Conservation (phyloP, 2,797 vertebrate genomes). For the Falco columbarius region DNA sequence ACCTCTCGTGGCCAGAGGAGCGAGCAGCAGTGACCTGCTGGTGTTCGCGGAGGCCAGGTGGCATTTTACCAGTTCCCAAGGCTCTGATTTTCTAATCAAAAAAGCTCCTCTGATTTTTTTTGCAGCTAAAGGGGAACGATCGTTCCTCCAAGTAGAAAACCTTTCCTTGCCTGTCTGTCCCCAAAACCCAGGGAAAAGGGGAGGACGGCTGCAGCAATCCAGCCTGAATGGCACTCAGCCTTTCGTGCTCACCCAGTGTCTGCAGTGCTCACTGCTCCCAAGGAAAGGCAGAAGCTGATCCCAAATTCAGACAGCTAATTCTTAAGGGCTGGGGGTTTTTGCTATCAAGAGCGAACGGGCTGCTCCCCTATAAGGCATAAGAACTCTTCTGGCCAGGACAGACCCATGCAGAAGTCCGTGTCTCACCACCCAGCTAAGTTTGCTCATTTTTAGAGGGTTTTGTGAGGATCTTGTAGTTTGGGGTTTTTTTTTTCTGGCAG, state of each 20-base stretch:
- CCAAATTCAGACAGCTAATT: not conserved
- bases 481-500: not conserved
- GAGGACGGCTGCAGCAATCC: not conserved
- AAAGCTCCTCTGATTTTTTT: not conserved
- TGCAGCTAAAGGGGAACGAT: not conserved
- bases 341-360: not conserved
- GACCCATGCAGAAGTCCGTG: not conserved
- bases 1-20: not conserved
- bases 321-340: not conserved
- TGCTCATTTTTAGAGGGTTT: not conserved
- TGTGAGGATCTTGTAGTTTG: rapidly evolving
- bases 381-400: not conserved
- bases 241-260: rapidly evolving
- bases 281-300: not conserved
- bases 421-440: not conserved
- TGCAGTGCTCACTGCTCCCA: rapidly evolving
- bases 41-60: not conserved
- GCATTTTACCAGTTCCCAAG: not conserved
- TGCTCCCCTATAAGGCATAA: not conserved
- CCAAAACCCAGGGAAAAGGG: not conserved
- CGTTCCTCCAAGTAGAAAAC: not conserved
- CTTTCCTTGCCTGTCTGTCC: not conserved
- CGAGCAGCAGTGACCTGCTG: not conserved
- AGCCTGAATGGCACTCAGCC: rapidly evolving
- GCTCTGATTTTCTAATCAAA: constrained; percentile 11